A percentile compares a stretch with the other conserved stretches of the same genome.
Evolutionary conservation across 2,888 invertebrate species (phyloP).

Genomic region (Lacanobia oleracea): DNA sequence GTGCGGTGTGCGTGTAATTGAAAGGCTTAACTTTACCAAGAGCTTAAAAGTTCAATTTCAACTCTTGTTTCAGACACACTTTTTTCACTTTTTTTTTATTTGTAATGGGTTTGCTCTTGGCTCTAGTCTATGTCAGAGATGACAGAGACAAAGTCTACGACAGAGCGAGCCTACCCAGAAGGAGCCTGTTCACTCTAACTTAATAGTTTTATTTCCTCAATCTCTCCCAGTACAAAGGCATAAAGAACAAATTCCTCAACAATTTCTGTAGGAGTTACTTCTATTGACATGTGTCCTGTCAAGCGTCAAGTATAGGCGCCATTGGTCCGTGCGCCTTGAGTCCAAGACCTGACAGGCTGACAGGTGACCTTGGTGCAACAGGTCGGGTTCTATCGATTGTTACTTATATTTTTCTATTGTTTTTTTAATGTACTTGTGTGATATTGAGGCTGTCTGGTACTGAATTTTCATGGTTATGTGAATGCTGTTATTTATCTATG

Average conservation of each 20-base stretch:
- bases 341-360: conserved; percentile 40
- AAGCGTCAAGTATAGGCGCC: conserved; percentile 57
- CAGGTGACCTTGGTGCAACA: conserved; percentile 43
- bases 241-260: conserved; percentile 28
- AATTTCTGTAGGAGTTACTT: conserved; percentile 28
- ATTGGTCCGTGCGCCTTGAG: conserved; percentile 55
- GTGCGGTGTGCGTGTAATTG: too few relatives aligned
- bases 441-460: not conserved
- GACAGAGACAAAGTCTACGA: too few relatives aligned
- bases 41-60: too few relatives aligned
- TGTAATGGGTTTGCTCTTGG: too few relatives aligned
- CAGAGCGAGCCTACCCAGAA: too few relatives aligned
- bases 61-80: not conserved
- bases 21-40: too few relatives aligned
- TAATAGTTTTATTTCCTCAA: too few relatives aligned
- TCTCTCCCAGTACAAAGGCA: not conserved
- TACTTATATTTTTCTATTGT: conserved; percentile 33
- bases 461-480: too few relatives aligned
- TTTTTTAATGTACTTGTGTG: not conserved
- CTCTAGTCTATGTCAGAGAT: too few relatives aligned
- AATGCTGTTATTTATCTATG: too few relatives aligned
- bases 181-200: too few relatives aligned
- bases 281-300: conserved; percentile 58
- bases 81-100: too few relatives aligned
- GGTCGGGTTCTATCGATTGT: conserved; percentile 46